A percentile compares a stretch with the other conserved stretches of the same genome.
Evolutionary conservation across 1,140 invertebrate species (phyloP).

Genomic region (Brachionus sp.): DNA sequence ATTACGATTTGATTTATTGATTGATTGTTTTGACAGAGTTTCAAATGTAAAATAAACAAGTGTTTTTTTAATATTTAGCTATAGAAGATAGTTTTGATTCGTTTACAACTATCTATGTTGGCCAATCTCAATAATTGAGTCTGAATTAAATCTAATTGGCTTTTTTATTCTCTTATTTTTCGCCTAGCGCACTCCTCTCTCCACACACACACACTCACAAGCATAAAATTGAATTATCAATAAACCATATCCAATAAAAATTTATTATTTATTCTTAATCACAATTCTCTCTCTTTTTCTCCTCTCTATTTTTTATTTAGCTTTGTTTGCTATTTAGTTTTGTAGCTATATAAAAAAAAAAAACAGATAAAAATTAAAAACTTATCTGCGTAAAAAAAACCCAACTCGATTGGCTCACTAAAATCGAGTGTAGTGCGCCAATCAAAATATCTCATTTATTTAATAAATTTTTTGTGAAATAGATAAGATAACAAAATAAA

Average conservation of each 20-base stretch:
- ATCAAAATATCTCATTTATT: neutral
- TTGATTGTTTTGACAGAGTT: slow-evolving; percentile 20
- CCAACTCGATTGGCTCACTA: neutral
- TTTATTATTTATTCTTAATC: slow-evolving; percentile 26
- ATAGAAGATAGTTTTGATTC: neutral
- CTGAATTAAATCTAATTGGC: neutral
- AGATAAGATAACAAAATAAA: neutral
- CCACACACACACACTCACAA: neutral
- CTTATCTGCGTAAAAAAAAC: neutral
- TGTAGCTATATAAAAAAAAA: neutral
- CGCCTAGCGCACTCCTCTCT: neutral
- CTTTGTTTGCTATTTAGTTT: neutral
- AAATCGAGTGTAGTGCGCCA: neutral
- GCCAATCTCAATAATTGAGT: neutral
- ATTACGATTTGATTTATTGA: slow-evolving; percentile 13
- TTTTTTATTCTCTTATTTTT: neutral
- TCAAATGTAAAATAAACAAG: neutral
- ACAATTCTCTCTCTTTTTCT: neutral
- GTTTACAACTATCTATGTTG: neutral
- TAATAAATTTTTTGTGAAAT: neutral
- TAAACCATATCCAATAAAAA: slow-evolving; percentile 37
- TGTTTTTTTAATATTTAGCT: neutral
- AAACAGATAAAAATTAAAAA: slow-evolving; percentile 23
- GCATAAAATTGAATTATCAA: slow-evolving; percentile 36
- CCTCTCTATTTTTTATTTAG: neutral